These are phyloP conservation scores for Zoanthus sociatus DNA, from an alignment of 92 coral and sea anemone genomes.

Conservation along the genomic window DNA sequence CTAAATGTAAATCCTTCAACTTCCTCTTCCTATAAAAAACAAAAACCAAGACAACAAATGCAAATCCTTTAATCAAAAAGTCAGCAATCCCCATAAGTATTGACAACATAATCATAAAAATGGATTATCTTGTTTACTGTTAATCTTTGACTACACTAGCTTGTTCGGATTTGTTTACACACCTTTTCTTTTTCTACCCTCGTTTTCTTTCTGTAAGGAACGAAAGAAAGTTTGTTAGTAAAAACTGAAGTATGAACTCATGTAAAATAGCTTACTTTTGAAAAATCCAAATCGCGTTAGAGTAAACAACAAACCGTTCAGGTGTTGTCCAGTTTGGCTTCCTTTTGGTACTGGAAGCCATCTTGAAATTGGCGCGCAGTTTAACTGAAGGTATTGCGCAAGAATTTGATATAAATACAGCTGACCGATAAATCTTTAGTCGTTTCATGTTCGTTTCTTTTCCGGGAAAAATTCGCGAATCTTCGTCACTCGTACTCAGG, in stretches of 20 bases:
- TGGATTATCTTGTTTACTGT: neutral
- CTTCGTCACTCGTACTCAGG: slow-evolving; percentile 2
- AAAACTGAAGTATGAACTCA: neutral
- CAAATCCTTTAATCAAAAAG: neutral
- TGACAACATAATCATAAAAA: neutral
- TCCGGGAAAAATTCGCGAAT: neutral
- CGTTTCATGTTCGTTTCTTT: neutral
- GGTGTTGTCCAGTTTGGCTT: slow-evolving; percentile 24
- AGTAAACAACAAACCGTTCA: slow-evolving; percentile 30
- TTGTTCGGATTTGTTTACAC: neutral
- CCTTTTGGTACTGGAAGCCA: slow-evolving; percentile 45
- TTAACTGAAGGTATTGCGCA: slow-evolving; percentile 2
- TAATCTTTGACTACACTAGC: neutral
- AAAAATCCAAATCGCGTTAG: neutral
- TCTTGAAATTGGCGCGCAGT: slow-evolving; percentile 50
- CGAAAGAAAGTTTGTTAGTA: neutral
- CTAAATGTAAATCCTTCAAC: slow-evolving; percentile 87
- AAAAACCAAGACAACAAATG: neutral
- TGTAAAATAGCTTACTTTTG: neutral
- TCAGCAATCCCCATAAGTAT: neutral
- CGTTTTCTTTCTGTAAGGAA: slow-evolving; percentile 22
- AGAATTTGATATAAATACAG: neutral
- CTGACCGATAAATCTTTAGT: slow-evolving; percentile 25
- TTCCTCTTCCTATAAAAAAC: slow-evolving; percentile 64
- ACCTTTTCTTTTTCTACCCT: slow-evolving; percentile 45